Percentiles rank a stretch among this genome's conserved stretches.
These are phyloP conservation scores for Clarias fuscus DNA, from an alignment of 2,797 vertebrate species.

Conservation along the genomic window DNA sequence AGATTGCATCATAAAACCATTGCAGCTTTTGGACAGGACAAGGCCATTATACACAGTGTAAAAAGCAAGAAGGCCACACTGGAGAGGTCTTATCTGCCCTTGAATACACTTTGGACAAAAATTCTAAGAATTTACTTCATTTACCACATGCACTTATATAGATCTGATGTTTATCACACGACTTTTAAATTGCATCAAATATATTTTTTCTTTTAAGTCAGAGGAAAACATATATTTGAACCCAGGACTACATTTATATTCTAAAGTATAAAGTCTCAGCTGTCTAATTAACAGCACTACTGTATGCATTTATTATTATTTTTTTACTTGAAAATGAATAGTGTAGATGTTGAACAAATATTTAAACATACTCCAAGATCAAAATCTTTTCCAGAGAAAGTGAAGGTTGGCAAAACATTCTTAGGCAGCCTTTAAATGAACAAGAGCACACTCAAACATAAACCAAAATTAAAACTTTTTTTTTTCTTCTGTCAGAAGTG, in stretches of 20 bases:
- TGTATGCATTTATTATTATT: too few relatives aligned
- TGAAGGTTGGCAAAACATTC: background rate
- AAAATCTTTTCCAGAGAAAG: background rate
- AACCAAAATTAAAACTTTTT: background rate
- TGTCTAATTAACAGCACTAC: background rate
- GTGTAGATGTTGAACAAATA: background rate
- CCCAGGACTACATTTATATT: background rate
- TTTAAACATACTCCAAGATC: background rate
- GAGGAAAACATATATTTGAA: background rate
- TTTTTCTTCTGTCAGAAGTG: background rate
- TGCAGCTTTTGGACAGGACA: slow-evolving; percentile 59
- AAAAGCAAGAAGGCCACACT: slow-evolving; percentile 67
- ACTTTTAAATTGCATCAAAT: too few relatives aligned
- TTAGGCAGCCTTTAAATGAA: too few relatives aligned
- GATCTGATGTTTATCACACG: too few relatives aligned
- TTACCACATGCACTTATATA: background rate
- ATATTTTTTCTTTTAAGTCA: too few relatives aligned
- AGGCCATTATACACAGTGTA: slow-evolving; percentile 71
- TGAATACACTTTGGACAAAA: slow-evolving; percentile 47
- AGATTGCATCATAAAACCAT: slow-evolving; percentile 74
- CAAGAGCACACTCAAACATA: background rate
- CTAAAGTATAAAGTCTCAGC: background rate
- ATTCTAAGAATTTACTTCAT: slow-evolving; percentile 51
- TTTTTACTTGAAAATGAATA: background rate
- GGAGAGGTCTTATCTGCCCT: slow-evolving; percentile 53